Evolutionary conservation across 2,888 invertebrate species (phyloP), one percentile per base, ranked within the genome.

Genomic region (Vesta saturnalis): DNA sequence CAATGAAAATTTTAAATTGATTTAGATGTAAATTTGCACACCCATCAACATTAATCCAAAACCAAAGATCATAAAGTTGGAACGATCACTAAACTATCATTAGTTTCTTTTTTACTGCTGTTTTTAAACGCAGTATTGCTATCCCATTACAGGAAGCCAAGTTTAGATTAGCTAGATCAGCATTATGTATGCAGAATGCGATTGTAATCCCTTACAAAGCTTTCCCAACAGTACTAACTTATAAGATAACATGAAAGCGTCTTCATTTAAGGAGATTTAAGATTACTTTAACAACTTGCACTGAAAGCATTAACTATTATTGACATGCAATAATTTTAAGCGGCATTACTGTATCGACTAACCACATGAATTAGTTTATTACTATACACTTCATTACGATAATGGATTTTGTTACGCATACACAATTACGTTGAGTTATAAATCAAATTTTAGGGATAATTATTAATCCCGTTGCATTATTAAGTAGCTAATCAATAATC

Each of bases 131-230:
- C 10, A 59, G 49, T 64, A 64, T 64, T 64, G 23, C 52, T 47
- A 52, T 57, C 14, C 64, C 59, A 64, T 64, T 64, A 64, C 16
- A 46, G 14, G 8, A 59, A 59, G 49, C 15, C 59, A 6, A 22
- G 18, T 58, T 49, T 35, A 64, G 16, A 54, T 39, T n/a, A 55
- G 64, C 59, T 64, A 57, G 58, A 58, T 59, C 49, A 49, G 58
- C 59, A 49, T 22, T 19, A 14, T 56, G 49, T 30, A 58, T 64
- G 22, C 49, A 21, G 52, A 64, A 52, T 58, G 35, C 58, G 43
- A 10, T 52, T 1, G 58, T 39, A 64, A 22, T 58, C 35, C 52
- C 18, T 21, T 46, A 22, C 8, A 61, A 61, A 22, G 52, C 52
- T 19, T 39, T 60, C 54, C 54, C 15, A 10, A 8, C 23, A 39